These are phyloP conservation scores for Rhinoraja longicauda DNA, from an alignment of 2,797 vertebrate species.

Conservation along the genomic window DNA sequence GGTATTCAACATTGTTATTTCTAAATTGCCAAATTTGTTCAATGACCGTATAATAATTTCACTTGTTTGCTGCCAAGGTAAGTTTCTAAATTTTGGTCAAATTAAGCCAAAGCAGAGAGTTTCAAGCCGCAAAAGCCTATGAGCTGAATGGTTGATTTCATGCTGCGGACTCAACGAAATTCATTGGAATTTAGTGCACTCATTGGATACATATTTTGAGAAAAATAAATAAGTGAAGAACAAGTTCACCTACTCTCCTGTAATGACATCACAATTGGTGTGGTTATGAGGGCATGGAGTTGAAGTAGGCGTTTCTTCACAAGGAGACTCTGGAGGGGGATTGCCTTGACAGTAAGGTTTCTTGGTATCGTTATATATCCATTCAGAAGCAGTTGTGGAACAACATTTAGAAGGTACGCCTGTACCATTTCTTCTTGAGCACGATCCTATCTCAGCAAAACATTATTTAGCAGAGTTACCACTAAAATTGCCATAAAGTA, in stretches of 20 bases:
- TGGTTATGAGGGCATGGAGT: neutral
- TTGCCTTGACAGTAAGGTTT: neutral
- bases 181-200: neutral
- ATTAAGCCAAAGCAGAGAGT: neutral
- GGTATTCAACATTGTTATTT: neutral
- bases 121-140: neutral
- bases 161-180: neutral
- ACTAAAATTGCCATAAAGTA: neutral
- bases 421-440: neutral
- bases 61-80: neutral
- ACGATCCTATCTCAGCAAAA: neutral
- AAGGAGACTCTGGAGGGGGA: neutral
- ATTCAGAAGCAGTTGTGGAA: neutral
- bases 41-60: neutral
- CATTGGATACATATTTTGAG: neutral
- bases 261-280: neutral
- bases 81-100: neutral
- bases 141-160: neutral
- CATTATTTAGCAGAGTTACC: neutral
- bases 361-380: neutral
- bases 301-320: too few species aligned
- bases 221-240: neutral
- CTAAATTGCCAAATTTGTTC: neutral
- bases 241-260: neutral
- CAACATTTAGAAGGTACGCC: neutral